These are phyloP conservation scores for Chaetura pelagica DNA, from an alignment of 2,113 vertebrate genomes.

Conservation along the genomic window DNA sequence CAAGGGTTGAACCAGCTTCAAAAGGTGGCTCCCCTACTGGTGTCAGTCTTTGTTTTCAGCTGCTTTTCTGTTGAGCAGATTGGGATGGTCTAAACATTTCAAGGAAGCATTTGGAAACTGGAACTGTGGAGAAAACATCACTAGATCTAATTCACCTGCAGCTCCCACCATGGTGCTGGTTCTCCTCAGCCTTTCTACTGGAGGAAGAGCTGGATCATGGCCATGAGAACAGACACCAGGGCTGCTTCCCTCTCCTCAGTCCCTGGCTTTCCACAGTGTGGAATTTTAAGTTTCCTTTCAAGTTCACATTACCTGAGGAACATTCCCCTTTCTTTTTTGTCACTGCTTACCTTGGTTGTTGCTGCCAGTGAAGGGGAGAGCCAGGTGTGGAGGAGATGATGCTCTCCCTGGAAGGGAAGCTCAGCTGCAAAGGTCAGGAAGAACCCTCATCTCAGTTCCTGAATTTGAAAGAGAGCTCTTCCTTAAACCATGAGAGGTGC, in stretches of 20 bases:
- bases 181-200: fast-evolving
- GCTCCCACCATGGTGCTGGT: fast-evolving
- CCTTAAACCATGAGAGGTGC: background rate
- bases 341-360: background rate
- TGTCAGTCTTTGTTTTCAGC: background rate
- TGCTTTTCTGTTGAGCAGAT: background rate
- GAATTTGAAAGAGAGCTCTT: background rate
- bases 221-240: background rate
- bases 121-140: background rate
- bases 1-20: background rate
- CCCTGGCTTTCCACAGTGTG: background rate
- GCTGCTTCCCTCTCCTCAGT: background rate
- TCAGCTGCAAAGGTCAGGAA: background rate
- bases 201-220: background rate
- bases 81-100: background rate
- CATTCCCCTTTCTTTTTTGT: background rate
- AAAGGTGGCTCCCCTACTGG: background rate
- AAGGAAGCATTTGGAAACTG: background rate
- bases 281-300: background rate
- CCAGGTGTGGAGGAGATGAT: background rate
- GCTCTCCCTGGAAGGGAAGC: background rate
- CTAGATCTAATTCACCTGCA: background rate
- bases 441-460: background rate
- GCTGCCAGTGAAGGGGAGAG: background rate
- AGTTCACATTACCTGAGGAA: background rate